Conservation (phyloP, 2,888 invertebrate genomes). For the Entomobrya multifasciata region DNA sequence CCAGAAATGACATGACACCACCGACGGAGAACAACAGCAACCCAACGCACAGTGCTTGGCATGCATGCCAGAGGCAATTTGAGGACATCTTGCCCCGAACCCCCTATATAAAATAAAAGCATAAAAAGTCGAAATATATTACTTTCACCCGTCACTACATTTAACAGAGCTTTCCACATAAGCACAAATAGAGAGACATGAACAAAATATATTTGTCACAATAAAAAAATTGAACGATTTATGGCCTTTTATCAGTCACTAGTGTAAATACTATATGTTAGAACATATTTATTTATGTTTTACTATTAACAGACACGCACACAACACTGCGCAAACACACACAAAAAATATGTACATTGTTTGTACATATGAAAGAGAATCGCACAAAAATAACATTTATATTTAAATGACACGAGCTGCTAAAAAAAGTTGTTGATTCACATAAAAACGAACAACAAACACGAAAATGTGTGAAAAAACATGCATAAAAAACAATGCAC, state of each 20-base stretch:
- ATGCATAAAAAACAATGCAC: slow-evolving; percentile 32
- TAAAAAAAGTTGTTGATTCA: slow-evolving; percentile 15
- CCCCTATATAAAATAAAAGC: slow-evolving; percentile 83
- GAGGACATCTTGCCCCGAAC: slow-evolving; percentile 93
- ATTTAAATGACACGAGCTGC: slow-evolving; percentile 35
- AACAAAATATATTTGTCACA: slow-evolving; percentile 50
- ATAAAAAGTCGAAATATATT: slow-evolving; percentile 13
- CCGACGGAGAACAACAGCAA: slow-evolving; percentile 93
- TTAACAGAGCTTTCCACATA: too few species aligned
- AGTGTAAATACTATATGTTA: neutral
- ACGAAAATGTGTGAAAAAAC: neutral
- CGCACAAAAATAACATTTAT: slow-evolving; percentile 14
- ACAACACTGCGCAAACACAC: neutral
- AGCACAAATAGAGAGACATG: slow-evolving; percentile 27
- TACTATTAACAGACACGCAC: neutral
- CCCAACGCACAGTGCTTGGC: slow-evolving; percentile 94
- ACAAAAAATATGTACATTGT: neutral
- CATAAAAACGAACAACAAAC: slow-evolving; percentile 4
- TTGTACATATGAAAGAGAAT: neutral
- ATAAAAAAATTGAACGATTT: slow-evolving; percentile 42
- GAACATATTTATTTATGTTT: neutral
- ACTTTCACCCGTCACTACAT: slow-evolving; percentile 5
- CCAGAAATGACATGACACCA: slow-evolving; percentile 95
- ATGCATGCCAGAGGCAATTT: slow-evolving; percentile 95
- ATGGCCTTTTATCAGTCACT: slow-evolving; percentile 45